phyloP scores from a whole-genome alignment of 1,140 invertebrate species.

The Heliconius congener region DNA sequence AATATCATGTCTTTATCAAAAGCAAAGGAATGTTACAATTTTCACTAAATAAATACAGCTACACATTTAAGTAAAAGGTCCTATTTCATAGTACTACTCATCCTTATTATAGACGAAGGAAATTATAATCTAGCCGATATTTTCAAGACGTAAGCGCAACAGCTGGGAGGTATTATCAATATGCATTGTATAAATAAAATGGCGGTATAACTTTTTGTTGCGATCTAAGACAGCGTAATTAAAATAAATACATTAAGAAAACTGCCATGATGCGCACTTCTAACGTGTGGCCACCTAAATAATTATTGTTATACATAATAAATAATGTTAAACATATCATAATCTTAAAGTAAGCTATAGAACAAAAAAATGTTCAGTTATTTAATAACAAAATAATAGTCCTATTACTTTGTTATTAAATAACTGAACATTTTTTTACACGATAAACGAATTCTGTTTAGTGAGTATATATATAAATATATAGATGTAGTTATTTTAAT shows the following conservation, averaged over 20 bases:
- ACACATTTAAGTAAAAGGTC: background rate
- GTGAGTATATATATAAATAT: too few relatives aligned
- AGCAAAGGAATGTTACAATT: conserved; percentile 3
- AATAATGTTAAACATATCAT: too few relatives aligned
- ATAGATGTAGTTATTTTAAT: too few relatives aligned
- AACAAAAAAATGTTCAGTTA: too few relatives aligned
- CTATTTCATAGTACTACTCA: background rate
- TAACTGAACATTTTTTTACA: too few relatives aligned
- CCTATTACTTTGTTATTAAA: too few relatives aligned
- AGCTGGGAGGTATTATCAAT: background rate
- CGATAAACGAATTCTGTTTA: too few relatives aligned
- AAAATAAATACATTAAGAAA: background rate
- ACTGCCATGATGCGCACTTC: too few relatives aligned
- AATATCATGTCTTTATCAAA: background rate
- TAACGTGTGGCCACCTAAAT: background rate
- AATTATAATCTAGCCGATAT: background rate
- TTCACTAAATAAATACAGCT: background rate
- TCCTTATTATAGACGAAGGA: background rate
- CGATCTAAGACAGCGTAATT: background rate
- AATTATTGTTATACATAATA: background rate
- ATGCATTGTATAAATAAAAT: background rate
- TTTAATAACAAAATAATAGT: too few relatives aligned
- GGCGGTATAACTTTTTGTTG: background rate
- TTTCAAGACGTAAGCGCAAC: background rate
- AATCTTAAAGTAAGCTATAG: too few relatives aligned